phyloP scores from a whole-genome alignment of 2,888 invertebrate genomes.

The Andrena hattorfiana region DNA sequence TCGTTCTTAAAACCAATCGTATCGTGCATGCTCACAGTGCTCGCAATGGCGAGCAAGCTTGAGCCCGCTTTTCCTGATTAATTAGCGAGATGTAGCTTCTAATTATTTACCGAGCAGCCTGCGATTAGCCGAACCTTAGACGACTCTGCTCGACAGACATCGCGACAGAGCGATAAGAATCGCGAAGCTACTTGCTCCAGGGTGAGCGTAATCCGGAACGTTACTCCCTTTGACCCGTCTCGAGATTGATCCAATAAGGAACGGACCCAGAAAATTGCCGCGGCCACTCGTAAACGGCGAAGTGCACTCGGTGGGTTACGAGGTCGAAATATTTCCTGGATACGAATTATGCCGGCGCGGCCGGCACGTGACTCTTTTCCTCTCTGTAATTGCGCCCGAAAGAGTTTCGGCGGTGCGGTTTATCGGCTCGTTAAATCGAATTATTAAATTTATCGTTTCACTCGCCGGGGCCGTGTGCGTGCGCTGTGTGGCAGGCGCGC shows the following conservation, averaged over 20 bases:
- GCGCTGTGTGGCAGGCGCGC: background rate
- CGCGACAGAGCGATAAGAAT: constrained; percentile 10
- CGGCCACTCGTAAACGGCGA: constrained; percentile 38
- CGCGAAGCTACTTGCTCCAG: background rate
- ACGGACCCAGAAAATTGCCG: constrained; percentile 39
- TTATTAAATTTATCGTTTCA: constrained; percentile 58
- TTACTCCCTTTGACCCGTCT: constrained; percentile 28
- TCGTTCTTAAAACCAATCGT: no score
- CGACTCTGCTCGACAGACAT: constrained; percentile 2
- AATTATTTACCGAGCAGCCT: background rate
- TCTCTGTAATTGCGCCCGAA: constrained; percentile 46
- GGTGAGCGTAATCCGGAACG: constrained; percentile 10
- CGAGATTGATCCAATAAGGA: constrained; percentile 52
- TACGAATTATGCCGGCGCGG: constrained; percentile 43
- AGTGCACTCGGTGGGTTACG: constrained; percentile 30
- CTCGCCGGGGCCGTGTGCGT: constrained; percentile 1
- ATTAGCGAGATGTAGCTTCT: no score
- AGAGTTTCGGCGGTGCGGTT: constrained; percentile 39
- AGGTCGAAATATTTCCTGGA: constrained; percentile 37
- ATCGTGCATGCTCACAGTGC: no score
- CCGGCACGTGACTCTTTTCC: constrained; percentile 42
- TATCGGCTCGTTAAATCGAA: constrained; percentile 56
- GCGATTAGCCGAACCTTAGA: constrained; percentile 23
- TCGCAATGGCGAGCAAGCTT: background rate
- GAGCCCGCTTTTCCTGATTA: background rate